Percentiles rank a stretch among this genome's conserved stretches.
phyloP scores from a whole-genome alignment of 2,113 vertebrate genomes.

The Phaethornis superciliosus region DNA sequence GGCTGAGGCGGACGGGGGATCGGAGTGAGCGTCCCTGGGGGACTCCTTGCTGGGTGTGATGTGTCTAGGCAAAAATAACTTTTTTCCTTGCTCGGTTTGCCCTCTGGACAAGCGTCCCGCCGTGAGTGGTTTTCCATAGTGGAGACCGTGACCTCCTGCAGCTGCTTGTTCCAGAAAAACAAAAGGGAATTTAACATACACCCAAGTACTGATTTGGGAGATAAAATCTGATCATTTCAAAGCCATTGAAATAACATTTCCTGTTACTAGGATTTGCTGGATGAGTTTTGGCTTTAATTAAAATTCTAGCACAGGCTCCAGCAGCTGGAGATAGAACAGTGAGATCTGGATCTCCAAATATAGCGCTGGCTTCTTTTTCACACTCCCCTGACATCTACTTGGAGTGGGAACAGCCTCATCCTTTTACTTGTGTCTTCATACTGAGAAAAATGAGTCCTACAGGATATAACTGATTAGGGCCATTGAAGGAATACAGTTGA shows the following conservation, averaged over 20 bases:
- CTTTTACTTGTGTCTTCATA: background rate
- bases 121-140: background rate
- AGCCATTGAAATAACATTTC: constrained; percentile 54
- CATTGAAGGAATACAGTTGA: background rate
- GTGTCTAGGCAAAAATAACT: background rate
- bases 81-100: background rate
- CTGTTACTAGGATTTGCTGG: constrained; percentile 37
- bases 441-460: background rate
- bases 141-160: background rate
- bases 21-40: rapidly evolving
- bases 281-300: constrained; percentile 64
- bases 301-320: constrained; percentile 46
- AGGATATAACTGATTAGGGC: background rate
- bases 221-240: constrained; percentile 36
- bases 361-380: background rate
- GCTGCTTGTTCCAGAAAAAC: background rate
- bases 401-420: background rate
- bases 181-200: constrained; percentile 29
- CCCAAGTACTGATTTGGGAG: background rate
- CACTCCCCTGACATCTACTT: background rate
- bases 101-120: no score
- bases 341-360: constrained; percentile 67
- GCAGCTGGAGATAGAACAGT: constrained; percentile 69
- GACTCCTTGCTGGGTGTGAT: background rate
- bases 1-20: no score